A percentile compares a stretch with the other conserved stretches of the same genome.
Evolutionary conservation across 2,113 vertebrate species (phyloP).

Genomic region (Esox niger): DNA sequence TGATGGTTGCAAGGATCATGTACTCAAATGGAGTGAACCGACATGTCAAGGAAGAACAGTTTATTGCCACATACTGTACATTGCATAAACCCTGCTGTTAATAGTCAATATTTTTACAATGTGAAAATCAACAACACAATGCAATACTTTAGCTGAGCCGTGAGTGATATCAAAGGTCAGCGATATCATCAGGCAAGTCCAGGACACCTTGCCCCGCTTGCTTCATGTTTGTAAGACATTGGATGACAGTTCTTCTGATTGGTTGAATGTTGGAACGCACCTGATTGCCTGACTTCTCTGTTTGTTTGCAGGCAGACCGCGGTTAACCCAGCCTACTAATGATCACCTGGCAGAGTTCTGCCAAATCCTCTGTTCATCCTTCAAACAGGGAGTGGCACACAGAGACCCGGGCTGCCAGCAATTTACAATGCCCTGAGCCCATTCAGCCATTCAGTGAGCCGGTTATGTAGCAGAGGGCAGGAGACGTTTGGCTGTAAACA

Average conservation of each 20-base stretch:
- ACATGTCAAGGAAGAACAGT: conserved; percentile 75
- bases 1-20: conserved; percentile 98
- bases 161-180: background rate
- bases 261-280: background rate
- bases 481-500: too few species aligned
- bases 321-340: background rate
- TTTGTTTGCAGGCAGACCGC: background rate
- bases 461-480: too few species aligned
- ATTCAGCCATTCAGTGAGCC: too few species aligned
- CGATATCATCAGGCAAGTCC: background rate
- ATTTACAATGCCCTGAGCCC: too few species aligned
- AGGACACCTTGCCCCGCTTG: background rate
- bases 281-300: background rate
- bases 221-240: too few species aligned
- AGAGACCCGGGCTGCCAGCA: too few species aligned
- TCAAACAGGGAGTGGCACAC: background rate
- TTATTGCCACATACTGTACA: background rate
- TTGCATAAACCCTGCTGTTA: background rate
- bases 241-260: background rate
- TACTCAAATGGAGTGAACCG: conserved; percentile 91
- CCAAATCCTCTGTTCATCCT: background rate
- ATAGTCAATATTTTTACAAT: background rate
- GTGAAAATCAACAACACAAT: background rate
- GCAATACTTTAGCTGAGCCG: background rate
- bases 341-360: background rate